phyloP scores from a whole-genome alignment of 2,797 vertebrate species.

The Catamblyrhynchus diadema region DNA sequence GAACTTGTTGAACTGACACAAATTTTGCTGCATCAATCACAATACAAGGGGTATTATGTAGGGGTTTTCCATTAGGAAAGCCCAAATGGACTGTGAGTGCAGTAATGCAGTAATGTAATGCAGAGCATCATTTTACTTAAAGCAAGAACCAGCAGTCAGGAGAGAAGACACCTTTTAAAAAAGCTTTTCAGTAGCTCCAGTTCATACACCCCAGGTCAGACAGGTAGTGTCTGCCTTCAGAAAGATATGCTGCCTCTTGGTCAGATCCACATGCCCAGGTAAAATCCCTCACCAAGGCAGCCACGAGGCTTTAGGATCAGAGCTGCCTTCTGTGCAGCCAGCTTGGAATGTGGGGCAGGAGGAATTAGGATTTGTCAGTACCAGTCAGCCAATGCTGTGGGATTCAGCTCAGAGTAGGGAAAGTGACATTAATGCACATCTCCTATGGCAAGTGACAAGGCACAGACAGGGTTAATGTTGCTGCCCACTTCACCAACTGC shows the following conservation, averaged over 20 bases:
- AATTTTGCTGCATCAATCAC: not conserved
- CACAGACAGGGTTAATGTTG: not conserved
- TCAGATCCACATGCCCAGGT: accelerated
- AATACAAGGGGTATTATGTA: not conserved
- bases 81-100: not conserved
- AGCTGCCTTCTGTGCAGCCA: not conserved
- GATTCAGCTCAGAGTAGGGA: not conserved
- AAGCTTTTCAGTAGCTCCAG: not conserved
- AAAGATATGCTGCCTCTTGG: not conserved
- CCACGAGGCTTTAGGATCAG: accelerated
- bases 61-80: not conserved
- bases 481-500: not conserved
- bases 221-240: not conserved
- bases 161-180: not conserved
- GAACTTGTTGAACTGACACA: not conserved
- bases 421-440: not conserved
- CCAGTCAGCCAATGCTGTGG: not conserved
- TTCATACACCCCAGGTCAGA: accelerated
- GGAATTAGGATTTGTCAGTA: not conserved
- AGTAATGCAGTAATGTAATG: not conserved
- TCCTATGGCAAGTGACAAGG: not conserved
- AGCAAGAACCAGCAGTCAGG: not conserved
- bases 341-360: accelerated
- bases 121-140: not conserved
- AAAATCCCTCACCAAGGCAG: not conserved